phyloP scores from a whole-genome alignment of 2,113 vertebrate genomes.

The Aplodontia rufa region DNA sequence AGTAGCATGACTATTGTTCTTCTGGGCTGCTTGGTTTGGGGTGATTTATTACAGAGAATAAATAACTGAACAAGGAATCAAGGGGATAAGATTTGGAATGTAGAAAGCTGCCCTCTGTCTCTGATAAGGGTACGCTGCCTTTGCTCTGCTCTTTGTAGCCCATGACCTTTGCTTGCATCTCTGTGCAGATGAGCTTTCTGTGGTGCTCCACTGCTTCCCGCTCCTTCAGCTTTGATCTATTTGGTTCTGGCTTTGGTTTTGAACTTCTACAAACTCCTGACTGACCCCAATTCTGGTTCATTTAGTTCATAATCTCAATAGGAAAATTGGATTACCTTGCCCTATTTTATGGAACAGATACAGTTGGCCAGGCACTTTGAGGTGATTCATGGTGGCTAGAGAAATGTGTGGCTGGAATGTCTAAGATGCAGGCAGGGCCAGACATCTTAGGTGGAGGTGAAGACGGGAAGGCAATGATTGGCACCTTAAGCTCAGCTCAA shows the following conservation, averaged over 20 bases:
- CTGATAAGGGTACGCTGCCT: accelerated
- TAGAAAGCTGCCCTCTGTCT: not conserved
- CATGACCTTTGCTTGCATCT: not conserved
- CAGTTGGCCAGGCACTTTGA: not conserved
- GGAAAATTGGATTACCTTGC: not conserved
- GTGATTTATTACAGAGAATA: not conserved
- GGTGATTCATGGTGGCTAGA: not conserved
- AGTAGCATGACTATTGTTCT: not conserved
- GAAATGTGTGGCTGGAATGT: not conserved
- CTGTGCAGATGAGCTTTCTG: not conserved
- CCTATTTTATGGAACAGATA: not conserved
- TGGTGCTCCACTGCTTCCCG: not conserved
- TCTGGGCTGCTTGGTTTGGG: not conserved
- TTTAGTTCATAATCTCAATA: not conserved
- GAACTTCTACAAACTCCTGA: not conserved
- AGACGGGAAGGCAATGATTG: not conserved
- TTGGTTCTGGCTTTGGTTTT: not conserved
- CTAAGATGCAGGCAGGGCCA: not conserved
- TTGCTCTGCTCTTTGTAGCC: not conserved
- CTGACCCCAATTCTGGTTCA: not conserved
- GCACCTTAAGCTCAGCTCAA: not conserved
- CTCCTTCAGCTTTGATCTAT: not conserved
- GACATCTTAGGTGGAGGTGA: not conserved
- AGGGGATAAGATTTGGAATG: not conserved
- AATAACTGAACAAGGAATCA: not conserved